Percentiles rank a stretch among this genome's conserved stretches.
Conservation (phyloP, 2,113 vertebrate genomes). For the Gallinago jamesoni region DNA sequence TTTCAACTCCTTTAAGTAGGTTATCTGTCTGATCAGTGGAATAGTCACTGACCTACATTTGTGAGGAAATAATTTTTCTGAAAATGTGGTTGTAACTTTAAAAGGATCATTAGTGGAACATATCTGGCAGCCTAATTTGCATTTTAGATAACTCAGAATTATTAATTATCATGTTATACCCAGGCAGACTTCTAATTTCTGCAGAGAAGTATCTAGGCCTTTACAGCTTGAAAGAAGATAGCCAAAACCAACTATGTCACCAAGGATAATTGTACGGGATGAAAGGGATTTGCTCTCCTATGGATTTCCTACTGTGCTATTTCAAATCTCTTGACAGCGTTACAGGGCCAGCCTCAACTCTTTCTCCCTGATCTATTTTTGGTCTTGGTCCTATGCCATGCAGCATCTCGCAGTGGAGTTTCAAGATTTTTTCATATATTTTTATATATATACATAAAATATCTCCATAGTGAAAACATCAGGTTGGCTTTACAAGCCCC, state of each 20-base stretch:
- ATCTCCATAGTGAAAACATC: not conserved
- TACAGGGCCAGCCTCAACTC: not conserved
- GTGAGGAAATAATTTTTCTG: not conserved
- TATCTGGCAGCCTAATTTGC: conserved; percentile 31
- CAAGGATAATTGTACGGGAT: not conserved
- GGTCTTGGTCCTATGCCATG: not conserved
- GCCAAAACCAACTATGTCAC: not conserved
- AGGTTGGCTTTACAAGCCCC: not conserved
- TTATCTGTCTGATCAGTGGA: conserved; percentile 25
- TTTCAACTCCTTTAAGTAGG: conserved; percentile 28
- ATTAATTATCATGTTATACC: conserved; percentile 33
- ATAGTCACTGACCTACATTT: conserved; percentile 51
- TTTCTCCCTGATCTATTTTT: not conserved
- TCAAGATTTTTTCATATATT: not conserved
- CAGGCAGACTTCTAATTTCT: conserved; percentile 13
- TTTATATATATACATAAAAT: not conserved
- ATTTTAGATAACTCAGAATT: conserved; percentile 65
- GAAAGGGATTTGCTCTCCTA: conserved; percentile 35
- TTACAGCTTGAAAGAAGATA: conserved; percentile 16
- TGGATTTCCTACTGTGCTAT: conserved; percentile 17
- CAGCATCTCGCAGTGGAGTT: not conserved
- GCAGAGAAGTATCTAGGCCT: not conserved
- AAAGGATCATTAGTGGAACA: conserved; percentile 15
- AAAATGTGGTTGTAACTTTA: conserved; percentile 16
- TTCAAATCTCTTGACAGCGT: not conserved